Percentiles rank a stretch among this genome's conserved stretches.
These are phyloP conservation scores for Rhynchomys soricoides DNA, from an alignment of 2,113 vertebrate genomes.

Conservation along the genomic window DNA sequence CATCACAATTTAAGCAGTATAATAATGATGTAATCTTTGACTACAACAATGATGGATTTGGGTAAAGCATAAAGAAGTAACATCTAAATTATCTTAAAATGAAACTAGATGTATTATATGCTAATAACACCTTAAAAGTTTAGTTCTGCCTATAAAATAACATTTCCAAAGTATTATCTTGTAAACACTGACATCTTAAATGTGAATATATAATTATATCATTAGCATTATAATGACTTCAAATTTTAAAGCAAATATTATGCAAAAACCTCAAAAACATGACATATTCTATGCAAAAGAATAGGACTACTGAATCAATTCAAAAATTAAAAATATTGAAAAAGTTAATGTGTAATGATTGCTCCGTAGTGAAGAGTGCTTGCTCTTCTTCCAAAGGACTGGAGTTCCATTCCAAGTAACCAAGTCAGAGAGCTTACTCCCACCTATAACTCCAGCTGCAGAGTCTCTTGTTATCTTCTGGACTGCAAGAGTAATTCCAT, in stretches of 20 bases:
- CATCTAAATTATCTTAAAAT: background rate
- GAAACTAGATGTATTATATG: background rate
- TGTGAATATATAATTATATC: constrained; percentile 41
- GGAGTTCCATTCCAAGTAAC: background rate
- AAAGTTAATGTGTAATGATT: background rate
- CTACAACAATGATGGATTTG: background rate
- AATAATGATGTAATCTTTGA: background rate
- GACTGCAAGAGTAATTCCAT: background rate
- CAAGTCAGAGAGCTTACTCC: no score
- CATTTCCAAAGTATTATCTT: background rate
- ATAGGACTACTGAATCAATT: background rate
- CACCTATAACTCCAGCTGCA: background rate
- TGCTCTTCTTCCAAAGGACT: background rate
- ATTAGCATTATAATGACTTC: constrained; percentile 58
- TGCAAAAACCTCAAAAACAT: background rate
- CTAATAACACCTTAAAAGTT: constrained; percentile 48
- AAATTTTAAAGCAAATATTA: background rate
- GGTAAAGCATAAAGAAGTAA: constrained; percentile 39
- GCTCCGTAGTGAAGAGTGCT: no score
- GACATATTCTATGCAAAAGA: background rate
- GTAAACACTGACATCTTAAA: background rate
- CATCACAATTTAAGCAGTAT: background rate
- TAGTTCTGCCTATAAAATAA: background rate
- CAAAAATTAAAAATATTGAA: constrained; percentile 13
- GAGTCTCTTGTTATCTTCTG: background rate